Conservation (phyloP, 2,797 vertebrate genomes). For the Anolis apletophallus region DNA sequence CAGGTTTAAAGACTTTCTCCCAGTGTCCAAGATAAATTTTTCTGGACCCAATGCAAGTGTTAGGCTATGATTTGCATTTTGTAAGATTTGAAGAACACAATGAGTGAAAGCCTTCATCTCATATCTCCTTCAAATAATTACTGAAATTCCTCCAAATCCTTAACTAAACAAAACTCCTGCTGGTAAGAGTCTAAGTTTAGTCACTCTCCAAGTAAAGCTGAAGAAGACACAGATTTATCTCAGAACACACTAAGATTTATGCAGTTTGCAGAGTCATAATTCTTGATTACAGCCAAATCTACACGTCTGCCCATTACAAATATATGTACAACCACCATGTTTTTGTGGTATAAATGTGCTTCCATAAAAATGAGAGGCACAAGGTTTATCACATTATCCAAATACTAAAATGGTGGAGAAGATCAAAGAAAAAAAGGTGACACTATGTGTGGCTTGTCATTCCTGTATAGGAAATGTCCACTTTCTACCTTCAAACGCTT, state of each 20-base stretch:
- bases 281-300: conserved; percentile 18
- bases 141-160: conserved; percentile 20
- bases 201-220: conserved; percentile 29
- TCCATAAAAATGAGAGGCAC: not conserved
- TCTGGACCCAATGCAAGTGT: not conserved
- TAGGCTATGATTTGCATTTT: not conserved
- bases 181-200: conserved; percentile 26
- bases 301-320: not conserved
- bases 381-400: conserved; percentile 6
- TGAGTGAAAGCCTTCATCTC: not conserved
- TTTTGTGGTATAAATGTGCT: conserved; percentile 15
- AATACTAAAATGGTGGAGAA: conserved; percentile 17
- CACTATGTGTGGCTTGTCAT: not conserved
- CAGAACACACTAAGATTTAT: conserved; percentile 21
- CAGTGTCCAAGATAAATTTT: not conserved
- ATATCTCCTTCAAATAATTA: conserved; percentile 29
- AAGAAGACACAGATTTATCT: conserved; percentile 9
- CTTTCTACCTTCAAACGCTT: no score
- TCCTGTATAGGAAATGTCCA: fast-evolving
- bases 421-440: not conserved
- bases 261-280: not conserved
- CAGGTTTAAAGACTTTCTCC: not conserved
- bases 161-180: conserved; percentile 40
- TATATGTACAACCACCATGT: conserved; percentile 4
- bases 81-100: conserved; percentile 1